Conservation (phyloP, 1,140 invertebrate genomes). For the Drosophila nannoptera region DNA sequence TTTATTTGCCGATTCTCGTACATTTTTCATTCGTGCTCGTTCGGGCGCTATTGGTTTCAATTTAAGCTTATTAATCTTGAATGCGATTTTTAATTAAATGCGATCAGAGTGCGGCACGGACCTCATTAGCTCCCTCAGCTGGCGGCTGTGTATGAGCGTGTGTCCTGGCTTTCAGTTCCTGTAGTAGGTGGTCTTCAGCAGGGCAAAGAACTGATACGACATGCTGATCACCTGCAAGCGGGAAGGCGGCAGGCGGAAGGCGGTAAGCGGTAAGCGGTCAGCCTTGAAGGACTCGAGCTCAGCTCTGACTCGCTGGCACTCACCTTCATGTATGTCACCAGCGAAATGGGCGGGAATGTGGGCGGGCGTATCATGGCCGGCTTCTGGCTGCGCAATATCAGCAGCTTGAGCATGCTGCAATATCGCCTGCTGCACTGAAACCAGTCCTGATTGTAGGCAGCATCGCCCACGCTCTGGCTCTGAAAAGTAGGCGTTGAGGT, state of each 20-base stretch:
- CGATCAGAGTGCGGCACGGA: conserved; percentile 68
- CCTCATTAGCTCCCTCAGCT: conserved; percentile 38
- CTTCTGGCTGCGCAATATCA: conserved; percentile 70
- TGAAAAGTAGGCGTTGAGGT: conserved; percentile 7
- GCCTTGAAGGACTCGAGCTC: not conserved
- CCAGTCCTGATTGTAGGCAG: conserved; percentile 75
- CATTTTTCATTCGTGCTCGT: conserved; percentile 50
- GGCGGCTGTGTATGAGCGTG: not conserved
- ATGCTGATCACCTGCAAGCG: conserved; percentile 63
- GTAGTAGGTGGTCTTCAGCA: conserved; percentile 58
- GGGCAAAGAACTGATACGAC: conserved; percentile 71
- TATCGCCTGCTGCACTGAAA: conserved; percentile 62
- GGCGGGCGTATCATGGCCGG: conserved; percentile 64
- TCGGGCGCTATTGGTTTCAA: conserved; percentile 73
- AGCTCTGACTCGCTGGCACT: not conserved
- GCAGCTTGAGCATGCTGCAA: conserved; percentile 54
- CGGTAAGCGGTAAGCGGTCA: too few species aligned
- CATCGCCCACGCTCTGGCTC: conserved; percentile 66
- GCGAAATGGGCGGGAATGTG: conserved; percentile 70
- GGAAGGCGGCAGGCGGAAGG: too few species aligned
- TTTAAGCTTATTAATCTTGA: conserved; percentile 78
- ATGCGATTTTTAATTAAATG: conserved; percentile 77
- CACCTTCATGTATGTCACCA: conserved; percentile 76
- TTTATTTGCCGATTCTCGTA: conserved; percentile 25
- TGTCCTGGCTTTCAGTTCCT: conserved; percentile 9